Percentiles rank a stretch among this genome's conserved stretches.
phyloP scores from a whole-genome alignment of 2,797 vertebrate genomes.

The Perdix hodgsoniae region DNA sequence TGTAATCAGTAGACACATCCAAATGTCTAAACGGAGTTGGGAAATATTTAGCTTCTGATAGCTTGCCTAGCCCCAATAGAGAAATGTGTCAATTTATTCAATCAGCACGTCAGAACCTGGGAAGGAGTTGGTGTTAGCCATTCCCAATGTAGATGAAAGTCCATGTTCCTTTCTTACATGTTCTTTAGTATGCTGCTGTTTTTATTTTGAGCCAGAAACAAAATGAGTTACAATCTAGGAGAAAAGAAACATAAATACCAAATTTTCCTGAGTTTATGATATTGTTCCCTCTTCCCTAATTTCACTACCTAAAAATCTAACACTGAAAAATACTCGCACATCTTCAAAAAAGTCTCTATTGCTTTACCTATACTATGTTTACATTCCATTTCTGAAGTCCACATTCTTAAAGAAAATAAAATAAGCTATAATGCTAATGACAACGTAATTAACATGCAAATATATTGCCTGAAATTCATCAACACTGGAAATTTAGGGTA shows the following conservation, averaged over 20 bases:
- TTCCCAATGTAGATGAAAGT: too few relatives aligned
- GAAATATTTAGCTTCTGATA: not conserved
- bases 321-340: not conserved
- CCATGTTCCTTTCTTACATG: too few relatives aligned
- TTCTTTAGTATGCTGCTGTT: too few relatives aligned
- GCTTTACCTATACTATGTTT: not conserved
- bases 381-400: not conserved
- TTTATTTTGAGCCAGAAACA: not conserved
- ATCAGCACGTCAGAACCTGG: too few relatives aligned
- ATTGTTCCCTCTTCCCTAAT: not conserved
- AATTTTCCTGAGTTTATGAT: not conserved
- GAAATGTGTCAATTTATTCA: too few relatives aligned
- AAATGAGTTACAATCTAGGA: not conserved
- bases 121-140: too few relatives aligned
- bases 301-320: not conserved
- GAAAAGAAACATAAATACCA: not conserved
- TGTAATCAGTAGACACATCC: not conserved
- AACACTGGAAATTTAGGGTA: not conserved
- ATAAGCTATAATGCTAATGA: not conserved
- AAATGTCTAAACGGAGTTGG: not conserved
- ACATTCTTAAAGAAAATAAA: not conserved
- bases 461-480: not conserved
- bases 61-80: not conserved
- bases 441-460: not conserved
- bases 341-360: not conserved